Evolutionary conservation across 2,113 vertebrate species (phyloP), one percentile per base, ranked within the genome.

Genomic region (Labeo catla): DNA sequence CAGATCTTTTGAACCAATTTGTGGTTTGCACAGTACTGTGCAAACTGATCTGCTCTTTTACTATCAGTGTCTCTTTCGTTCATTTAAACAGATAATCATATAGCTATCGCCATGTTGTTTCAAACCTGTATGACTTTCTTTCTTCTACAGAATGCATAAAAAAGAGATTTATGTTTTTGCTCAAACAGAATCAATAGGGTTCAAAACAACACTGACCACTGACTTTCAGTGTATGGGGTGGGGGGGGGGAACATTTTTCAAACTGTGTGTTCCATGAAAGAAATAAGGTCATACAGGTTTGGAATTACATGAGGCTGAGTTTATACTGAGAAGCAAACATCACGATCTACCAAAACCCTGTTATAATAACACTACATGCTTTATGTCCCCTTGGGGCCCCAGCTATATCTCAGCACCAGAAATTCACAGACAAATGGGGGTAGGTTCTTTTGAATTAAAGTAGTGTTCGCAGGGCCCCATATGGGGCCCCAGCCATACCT

Each of bases 361-460:
- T 54, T 19, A 77, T 77, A 77, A 50, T 54, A 77, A 52, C 76
- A 21, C 74, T 49, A 49, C 76, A 57, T 77, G 76, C 76, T 54
- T 77, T 77, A 57, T 77, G 76, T 77, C 76, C 76, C 76, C 50
- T 34, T 8, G 76, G 47, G 23, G 12, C 45, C 72, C 73, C 45
- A 49, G 73, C n/a, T 76, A 28, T 50, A 28, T 76, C 73, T 76
- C 21, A 45, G 73, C 8, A 77, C n/a, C 76, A 77, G 28, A 36
- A 77, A 36, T 77, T 77, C 76, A 54, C 49, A 54, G 47, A 16
- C 50, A 54, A 8, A 10, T 36, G 76, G 76, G 23, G 49, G 49
- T 77, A 19, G 15, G 23, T 50, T 57, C 8, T 77, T 77, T 77
- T 77, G 50, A 77, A 77, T 77, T 54, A 8, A 8, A 19, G 76